Percentiles rank a stretch among this genome's conserved stretches.
These are phyloP conservation scores for Sciurus carolinensis DNA, from an alignment of 2,797 vertebrate genomes.

Conservation along the genomic window DNA sequence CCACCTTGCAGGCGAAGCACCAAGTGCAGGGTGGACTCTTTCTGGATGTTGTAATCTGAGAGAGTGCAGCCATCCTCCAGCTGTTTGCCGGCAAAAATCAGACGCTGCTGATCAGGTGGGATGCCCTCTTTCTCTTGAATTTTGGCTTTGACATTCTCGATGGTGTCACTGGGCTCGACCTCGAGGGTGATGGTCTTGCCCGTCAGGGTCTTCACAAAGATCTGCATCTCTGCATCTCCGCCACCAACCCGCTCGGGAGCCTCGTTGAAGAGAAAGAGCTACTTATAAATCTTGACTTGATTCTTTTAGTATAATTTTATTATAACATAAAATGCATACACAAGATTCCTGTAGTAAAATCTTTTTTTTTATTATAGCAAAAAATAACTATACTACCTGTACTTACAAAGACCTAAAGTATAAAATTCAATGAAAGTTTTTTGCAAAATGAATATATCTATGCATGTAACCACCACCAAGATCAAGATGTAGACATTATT, in stretches of 20 bases:
- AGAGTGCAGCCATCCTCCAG: no score
- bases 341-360: background rate
- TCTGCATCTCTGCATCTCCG: conserved; percentile 93
- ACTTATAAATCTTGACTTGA: background rate
- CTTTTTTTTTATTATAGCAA: background rate
- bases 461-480: background rate
- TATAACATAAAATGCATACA: background rate
- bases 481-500: background rate
- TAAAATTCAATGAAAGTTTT: background rate
- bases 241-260: no score
- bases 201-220: conserved; percentile 97
- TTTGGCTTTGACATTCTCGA: conserved; percentile 97
- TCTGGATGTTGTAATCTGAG: no score
- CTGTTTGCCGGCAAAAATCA: no score
- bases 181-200: conserved; percentile 97
- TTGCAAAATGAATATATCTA: background rate
- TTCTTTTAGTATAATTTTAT: background rate
- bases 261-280: no score
- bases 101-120: no score
- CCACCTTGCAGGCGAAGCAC: no score
- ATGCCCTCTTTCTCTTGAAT: conserved; percentile 97
- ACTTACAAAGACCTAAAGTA: background rate
- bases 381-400: background rate
- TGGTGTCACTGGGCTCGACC: conserved; percentile 97
- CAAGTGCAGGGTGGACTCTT: no score